Evolutionary conservation across 2,797 vertebrate genomes (phyloP).

Genomic region (Huso huso): DNA sequence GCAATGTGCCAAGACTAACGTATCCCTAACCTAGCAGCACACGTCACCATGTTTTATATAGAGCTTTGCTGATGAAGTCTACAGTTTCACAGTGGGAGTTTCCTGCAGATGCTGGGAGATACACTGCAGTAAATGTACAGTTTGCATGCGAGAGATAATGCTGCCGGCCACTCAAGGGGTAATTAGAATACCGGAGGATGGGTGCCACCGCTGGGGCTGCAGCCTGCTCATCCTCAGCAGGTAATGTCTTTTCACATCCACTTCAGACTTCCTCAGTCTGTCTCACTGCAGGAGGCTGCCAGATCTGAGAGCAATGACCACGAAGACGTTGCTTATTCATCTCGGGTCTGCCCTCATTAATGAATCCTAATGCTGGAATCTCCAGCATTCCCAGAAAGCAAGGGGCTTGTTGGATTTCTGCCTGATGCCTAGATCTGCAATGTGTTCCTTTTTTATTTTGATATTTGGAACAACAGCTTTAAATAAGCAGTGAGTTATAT

Average conservation of each 20-base stretch:
- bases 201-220: slow-evolving; percentile 4
- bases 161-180: neutral
- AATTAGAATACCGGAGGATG: slow-evolving; percentile 11
- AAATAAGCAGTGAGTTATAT: neutral
- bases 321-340: neutral
- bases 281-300: neutral
- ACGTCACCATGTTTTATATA: neutral
- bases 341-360: slow-evolving; percentile 14
- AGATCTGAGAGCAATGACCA: no score
- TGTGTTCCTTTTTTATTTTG: neutral
- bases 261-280: slow-evolving; percentile 1
- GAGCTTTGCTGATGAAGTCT: slow-evolving; percentile 8
- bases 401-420: slow-evolving; percentile 8
- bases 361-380: slow-evolving; percentile 15
- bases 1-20: slow-evolving; percentile 28
- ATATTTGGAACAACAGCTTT: neutral
- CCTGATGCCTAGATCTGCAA: slow-evolving; percentile 11
- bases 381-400: slow-evolving; percentile 5
- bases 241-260: neutral
- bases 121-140: neutral
- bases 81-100: slow-evolving; percentile 13
- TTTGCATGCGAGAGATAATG: slow-evolving; percentile 6
- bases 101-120: slow-evolving; percentile 7
- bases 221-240: slow-evolving; percentile 12
- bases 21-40: slow-evolving; percentile 16